Conservation (phyloP, 2,888 invertebrate genomes). For the Drosophila mercatorum region DNA sequence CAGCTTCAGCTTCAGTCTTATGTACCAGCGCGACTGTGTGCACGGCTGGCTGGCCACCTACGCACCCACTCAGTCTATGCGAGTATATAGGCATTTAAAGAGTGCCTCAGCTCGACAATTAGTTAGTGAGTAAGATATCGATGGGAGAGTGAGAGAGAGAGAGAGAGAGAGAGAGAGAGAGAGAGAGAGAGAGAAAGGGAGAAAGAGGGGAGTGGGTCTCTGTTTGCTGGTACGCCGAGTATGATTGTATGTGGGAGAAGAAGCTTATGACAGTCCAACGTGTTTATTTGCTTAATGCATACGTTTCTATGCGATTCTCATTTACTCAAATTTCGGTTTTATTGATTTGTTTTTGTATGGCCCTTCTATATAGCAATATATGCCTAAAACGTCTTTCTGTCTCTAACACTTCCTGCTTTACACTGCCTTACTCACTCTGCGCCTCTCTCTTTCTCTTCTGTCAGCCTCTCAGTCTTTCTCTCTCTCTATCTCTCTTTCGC, state of each 20-base stretch:
- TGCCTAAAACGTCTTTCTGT: too few relatives aligned
- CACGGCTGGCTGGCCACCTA: too few relatives aligned
- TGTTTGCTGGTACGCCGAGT: too few relatives aligned
- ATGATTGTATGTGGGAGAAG: not conserved
- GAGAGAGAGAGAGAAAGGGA: not conserved
- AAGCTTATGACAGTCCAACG: too few relatives aligned
- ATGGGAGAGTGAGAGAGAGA: not conserved
- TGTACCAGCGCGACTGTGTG: not conserved
- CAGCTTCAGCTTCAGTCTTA: not conserved
- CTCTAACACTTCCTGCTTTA: too few relatives aligned
- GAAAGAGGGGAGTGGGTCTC: too few relatives aligned
- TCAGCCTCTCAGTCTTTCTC: too few relatives aligned
- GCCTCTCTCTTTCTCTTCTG: too few relatives aligned
- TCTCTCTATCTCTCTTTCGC: not conserved
- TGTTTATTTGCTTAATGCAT: not conserved
- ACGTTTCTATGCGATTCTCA: constrained; percentile 3
- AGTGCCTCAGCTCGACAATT: not conserved
- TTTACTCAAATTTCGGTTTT: not conserved
- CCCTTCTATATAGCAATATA: too few relatives aligned
- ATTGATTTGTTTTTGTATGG: too few relatives aligned
- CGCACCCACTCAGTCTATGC: too few relatives aligned
- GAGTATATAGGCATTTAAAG: not conserved
- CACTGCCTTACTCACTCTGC: too few relatives aligned
- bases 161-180: not conserved
- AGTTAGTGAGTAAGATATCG: not conserved